These are phyloP conservation scores for Indicator maculatus DNA, from an alignment of 2,113 vertebrate genomes.

Conservation along the genomic window DNA sequence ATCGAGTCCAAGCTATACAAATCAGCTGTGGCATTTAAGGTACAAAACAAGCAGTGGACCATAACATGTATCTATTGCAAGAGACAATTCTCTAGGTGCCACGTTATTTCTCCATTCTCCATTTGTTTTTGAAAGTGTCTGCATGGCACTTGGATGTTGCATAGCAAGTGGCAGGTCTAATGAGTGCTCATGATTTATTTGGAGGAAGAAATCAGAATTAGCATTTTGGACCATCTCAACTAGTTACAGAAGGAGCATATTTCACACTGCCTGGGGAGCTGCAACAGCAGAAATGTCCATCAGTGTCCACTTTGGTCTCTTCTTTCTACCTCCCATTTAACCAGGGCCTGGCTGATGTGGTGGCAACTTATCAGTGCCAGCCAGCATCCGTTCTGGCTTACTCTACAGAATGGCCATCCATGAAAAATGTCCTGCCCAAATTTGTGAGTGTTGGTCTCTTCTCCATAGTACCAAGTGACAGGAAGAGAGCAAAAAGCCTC, in stretches of 20 bases:
- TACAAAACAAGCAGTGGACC: conserved; percentile 19
- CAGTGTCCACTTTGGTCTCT: background rate
- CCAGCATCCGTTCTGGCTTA: background rate
- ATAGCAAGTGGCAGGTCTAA: conserved; percentile 24
- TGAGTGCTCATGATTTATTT: conserved; percentile 28
- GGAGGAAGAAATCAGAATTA: conserved; percentile 37
- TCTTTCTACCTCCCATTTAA: background rate
- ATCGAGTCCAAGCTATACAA: background rate
- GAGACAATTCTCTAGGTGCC: conserved; percentile 14
- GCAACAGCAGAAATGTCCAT: background rate
- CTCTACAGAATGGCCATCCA: background rate
- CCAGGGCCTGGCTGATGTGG: background rate
- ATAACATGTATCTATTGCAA: background rate
- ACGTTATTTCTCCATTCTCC: conserved; percentile 19
- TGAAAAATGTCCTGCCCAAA: background rate
- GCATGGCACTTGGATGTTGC: background rate
- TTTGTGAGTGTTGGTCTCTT: background rate
- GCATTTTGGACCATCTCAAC: conserved; percentile 19
- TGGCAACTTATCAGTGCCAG: background rate
- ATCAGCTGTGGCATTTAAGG: conserved; percentile 17
- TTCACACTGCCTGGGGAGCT: background rate
- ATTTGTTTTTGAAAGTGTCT: conserved; percentile 2
- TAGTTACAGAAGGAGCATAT: background rate
- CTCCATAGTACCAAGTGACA: too few relatives aligned
- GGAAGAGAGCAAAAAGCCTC: too few relatives aligned